A percentile compares a stretch with the other conserved stretches of the same genome.
phyloP scores from a whole-genome alignment of 1,140 invertebrate genomes.

The Drosophila tristis region DNA sequence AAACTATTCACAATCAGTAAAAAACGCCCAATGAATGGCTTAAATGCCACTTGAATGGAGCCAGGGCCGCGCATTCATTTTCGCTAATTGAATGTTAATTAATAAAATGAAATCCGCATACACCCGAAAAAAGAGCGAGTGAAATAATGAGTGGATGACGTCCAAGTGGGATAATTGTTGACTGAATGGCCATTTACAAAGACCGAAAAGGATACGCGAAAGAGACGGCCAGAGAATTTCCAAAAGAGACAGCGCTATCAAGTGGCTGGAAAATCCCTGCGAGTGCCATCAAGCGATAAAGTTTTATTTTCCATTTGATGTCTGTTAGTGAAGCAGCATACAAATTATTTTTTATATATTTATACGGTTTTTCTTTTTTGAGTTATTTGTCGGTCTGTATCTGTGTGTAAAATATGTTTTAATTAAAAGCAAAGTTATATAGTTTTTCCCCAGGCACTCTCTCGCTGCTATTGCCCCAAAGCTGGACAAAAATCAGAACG shows the following conservation, averaged over 20 bases:
- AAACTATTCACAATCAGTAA: not conserved
- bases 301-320: constrained; percentile 64
- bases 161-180: constrained; percentile 50
- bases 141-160: constrained; percentile 9
- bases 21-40: constrained; percentile 30
- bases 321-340: constrained; percentile 46
- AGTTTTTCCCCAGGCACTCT: constrained; percentile 24
- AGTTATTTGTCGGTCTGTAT: constrained; percentile 13
- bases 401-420: constrained; percentile 69
- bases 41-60: constrained; percentile 53
- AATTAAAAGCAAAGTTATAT: constrained; percentile 75
- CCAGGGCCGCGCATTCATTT: constrained; percentile 27
- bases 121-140: constrained; percentile 4
- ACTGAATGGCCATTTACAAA: constrained; percentile 65
- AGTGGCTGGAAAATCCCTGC: constrained; percentile 10
- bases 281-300: constrained; percentile 35
- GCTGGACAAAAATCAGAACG: constrained; percentile 57
- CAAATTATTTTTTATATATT: constrained; percentile 30
- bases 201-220: constrained; percentile 1
- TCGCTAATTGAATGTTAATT: constrained; percentile 78
- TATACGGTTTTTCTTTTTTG: not conserved
- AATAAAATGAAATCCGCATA: constrained; percentile 43
- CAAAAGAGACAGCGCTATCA: too few species aligned
- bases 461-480: constrained; percentile 45
- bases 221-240: not conserved